Evolutionary conservation across 2,797 vertebrate species (phyloP).

Genomic region (Crenichthys baileyi): DNA sequence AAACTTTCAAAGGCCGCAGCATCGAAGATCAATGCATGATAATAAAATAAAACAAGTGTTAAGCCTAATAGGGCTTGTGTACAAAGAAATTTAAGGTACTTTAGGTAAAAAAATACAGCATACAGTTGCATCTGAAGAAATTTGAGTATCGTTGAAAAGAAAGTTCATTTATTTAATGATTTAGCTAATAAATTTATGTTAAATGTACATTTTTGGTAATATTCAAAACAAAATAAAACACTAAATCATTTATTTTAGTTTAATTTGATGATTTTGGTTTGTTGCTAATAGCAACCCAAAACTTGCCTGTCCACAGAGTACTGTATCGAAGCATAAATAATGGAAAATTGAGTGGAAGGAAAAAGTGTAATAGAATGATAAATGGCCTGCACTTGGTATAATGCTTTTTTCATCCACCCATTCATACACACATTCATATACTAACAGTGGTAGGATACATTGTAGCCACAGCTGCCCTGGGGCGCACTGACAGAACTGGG

Average conservation of each 20-base stretch:
- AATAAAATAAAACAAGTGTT: not conserved
- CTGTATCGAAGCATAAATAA: not conserved
- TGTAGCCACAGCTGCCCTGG: no score
- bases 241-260: not conserved
- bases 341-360: conserved; percentile 1
- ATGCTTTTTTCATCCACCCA: no score
- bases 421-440: no score
- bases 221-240: no score
- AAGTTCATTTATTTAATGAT: not conserved
- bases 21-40: not conserved
- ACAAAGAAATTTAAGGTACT: not conserved
- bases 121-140: not conserved
- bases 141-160: not conserved
- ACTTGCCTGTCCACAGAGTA: not conserved
- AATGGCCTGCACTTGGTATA: no score
- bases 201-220: not conserved
- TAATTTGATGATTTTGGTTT: not conserved
- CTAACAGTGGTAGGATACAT: no score
- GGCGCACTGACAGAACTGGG: no score
- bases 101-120: not conserved
- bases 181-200: not conserved
- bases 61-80: not conserved
- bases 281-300: not conserved
- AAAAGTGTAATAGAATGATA: not conserved
- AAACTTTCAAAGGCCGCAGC: not conserved